Base-by-base conservation (phyloP, 2,113 vertebrate species). In the Odocoileus hemionus region DNA sequence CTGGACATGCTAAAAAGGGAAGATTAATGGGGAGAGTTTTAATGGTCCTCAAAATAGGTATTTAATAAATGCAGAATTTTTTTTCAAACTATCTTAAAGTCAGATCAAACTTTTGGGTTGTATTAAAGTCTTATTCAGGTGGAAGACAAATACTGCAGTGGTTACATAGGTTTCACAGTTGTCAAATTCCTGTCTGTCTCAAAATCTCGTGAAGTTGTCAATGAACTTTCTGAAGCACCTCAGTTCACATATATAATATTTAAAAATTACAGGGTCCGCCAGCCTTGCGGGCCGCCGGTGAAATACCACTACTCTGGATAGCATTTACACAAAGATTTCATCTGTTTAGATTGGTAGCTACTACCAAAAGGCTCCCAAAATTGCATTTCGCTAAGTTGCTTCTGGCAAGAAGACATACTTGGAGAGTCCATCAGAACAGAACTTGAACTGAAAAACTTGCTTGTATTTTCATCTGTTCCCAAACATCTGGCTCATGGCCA, bases 31-130 rank as follows among this genome's bases (percentile, higher is more conserved):
- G n/a, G 26, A 85, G 52, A 57, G 3, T 92, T 87, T 96, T 85
- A 95, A 86, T 95, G 88, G 28, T 25, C 28, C 45, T 97, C 39
- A 86, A 80, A 93, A 90, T 89, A 98, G 33, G 23, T 87, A 85
- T 96, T 97, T 90, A 92, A 74, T 91, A 92, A 64, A 92, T 96
- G n/a, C 21, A 33, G 80, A 64, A 36, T 84, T 83, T 86, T 64
- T 36, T 36, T 25, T 26, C 3, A 26, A 76, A 94, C 39, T 95
- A 47, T 86, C 67, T 76, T 93, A 60, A 97, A 78, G 33, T 74
- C 67, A 83, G 78, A 84, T 94, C 58, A 91, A 76, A 82, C 85
- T 92, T 97, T 25, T 13, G 57, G 23, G 21, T 85, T 83, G 8
- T 84, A 61, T 25, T 95, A 85, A 89, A 86, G 25, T 94, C n/a